Conservation (phyloP, 2,113 vertebrate genomes). For the Panthera leo region DNA sequence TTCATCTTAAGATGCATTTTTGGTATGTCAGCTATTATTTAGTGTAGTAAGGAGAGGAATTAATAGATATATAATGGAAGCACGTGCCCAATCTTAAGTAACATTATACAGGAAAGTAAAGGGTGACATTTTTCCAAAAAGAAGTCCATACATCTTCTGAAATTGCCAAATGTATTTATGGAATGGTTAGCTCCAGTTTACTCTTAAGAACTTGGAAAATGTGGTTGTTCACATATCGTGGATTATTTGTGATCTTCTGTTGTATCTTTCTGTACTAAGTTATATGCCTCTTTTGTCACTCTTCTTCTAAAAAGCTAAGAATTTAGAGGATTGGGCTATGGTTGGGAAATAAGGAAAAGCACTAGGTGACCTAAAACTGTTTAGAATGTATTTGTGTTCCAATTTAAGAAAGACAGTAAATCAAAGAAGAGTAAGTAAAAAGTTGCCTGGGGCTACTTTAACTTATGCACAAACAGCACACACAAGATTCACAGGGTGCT, state of each 20-base stretch:
- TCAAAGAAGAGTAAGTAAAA: slow-evolving; percentile 60
- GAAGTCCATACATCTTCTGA: neutral
- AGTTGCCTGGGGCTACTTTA: slow-evolving; percentile 43
- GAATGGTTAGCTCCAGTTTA: neutral
- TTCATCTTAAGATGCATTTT: neutral
- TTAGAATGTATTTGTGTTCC: slow-evolving; percentile 60
- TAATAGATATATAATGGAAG: neutral
- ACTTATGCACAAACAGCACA: neutral
- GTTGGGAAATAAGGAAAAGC: slow-evolving; percentile 16
- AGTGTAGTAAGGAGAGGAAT: neutral
- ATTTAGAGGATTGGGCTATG: slow-evolving; percentile 8
- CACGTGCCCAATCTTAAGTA: neutral
- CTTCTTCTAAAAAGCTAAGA: slow-evolving; percentile 31
- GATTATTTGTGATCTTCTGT: neutral
- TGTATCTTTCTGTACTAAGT: slow-evolving; percentile 48
- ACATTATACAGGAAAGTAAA: neutral
- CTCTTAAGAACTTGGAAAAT: neutral
- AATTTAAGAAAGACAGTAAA: slow-evolving; percentile 74
- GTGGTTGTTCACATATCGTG: neutral
- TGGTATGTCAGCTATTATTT: slow-evolving; percentile 4
- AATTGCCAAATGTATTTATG: neutral
- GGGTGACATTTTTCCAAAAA: neutral
- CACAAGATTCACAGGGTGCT: slow-evolving; percentile 54
- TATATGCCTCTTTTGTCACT: neutral
- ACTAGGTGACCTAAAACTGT: slow-evolving; percentile 41